Conservation (phyloP, 2,797 vertebrate species). For the Sebastiscus albofasciatus region DNA sequence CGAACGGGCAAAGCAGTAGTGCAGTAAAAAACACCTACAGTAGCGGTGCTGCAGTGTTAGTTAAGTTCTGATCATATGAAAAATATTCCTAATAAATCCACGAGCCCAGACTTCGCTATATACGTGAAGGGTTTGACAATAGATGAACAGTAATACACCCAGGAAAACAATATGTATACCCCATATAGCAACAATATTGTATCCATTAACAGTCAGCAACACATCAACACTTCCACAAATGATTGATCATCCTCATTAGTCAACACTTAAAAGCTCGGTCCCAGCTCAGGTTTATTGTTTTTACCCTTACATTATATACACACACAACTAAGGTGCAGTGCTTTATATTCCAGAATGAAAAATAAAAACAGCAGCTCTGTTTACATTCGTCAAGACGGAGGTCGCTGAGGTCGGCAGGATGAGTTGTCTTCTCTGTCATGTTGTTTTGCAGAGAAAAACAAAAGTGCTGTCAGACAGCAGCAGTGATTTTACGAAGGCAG, state of each 20-base stretch:
- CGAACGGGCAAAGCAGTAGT: too few species aligned
- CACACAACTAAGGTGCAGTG: neutral
- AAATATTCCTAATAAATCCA: neutral
- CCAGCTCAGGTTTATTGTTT: neutral
- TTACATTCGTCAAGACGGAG: constrained; percentile 32
- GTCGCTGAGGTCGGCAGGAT: constrained; percentile 48
- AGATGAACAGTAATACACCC: neutral
- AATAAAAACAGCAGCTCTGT: constrained; percentile 33
- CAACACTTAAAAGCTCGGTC: neutral
- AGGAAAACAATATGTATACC: neutral
- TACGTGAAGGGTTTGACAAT: neutral
- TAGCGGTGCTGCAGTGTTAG: neutral
- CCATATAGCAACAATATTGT: neutral
- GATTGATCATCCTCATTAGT: neutral
- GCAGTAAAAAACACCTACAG: neutral
- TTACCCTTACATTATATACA: neutral
- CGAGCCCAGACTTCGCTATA: neutral
- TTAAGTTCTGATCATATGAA: neutral
- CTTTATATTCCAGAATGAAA: neutral
- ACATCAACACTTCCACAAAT: neutral
- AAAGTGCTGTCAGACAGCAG: constrained; percentile 52
- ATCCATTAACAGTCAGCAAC: neutral
- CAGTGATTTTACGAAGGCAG: constrained; percentile 51
- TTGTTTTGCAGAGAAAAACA: constrained; percentile 49
- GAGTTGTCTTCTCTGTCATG: constrained; percentile 50